Evolutionary conservation across 2,888 invertebrate genomes (phyloP), one percentile per base, ranked within the genome.

Genomic region (Mythimna ferrago): DNA sequence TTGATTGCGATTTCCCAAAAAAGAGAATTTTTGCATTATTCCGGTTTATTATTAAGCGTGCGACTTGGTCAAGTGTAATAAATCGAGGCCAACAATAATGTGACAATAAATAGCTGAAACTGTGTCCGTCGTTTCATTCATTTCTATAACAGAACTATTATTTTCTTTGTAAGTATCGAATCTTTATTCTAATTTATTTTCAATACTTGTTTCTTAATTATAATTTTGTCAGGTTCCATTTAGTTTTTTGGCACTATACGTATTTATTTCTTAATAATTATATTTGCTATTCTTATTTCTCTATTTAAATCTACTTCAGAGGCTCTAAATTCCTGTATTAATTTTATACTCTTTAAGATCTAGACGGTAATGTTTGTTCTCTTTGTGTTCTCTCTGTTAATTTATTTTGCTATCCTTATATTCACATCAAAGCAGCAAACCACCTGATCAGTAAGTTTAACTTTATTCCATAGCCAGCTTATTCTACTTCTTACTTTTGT

Each of bases 51-150:
- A n/a, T n/a, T n/a, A n/a, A n/a, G n/a, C n/a, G n/a, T n/a, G n/a
- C n/a, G n/a, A n/a, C n/a, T 67, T 67, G 63, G 35, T 71, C 76
- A 72, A 58, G 65, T 57, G 48, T 68, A 32, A 76, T 71, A 65
- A 68, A 76, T 68, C 35, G 7, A 72, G 35, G 41, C 53, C 51
- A 53, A 58, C 19, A 63, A 32, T 66, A 63, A 68, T 57, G 32
- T 62, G 57, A 58, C 41, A 68, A 60, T 21, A 63, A 68, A 44
- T 44, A 81, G 62, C 51, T 71, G 66, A 56, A 63, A 65, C 44
- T 1, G 6, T 64, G 51, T 26, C 21, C 38, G 60, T 56, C 11
- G 35, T 57, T 65, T 58, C 21, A 58, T 67, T 38, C 0, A 53
- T 48, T 66, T 10, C 16, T 21, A 19, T 16, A 19, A 32, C 6